These are phyloP conservation scores for Lindbergichthys nudifrons DNA, from an alignment of 2,797 vertebrate species.

Conservation along the genomic window DNA sequence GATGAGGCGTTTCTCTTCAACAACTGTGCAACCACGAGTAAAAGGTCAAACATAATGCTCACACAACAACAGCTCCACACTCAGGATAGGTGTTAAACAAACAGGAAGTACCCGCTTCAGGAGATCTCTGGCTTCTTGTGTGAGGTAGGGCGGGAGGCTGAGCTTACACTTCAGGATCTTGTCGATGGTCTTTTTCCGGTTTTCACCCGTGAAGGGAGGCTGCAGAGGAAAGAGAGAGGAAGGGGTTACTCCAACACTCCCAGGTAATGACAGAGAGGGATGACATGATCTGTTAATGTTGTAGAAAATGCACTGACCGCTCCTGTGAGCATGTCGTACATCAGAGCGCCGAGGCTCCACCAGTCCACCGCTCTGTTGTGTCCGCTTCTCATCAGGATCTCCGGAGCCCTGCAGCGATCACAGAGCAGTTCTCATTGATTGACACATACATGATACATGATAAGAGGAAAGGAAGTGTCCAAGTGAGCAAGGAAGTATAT, in stretches of 20 bases:
- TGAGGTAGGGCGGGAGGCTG: constrained; percentile 99
- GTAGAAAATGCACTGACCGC: constrained; percentile 89
- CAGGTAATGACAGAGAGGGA: not conserved
- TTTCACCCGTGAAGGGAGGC: constrained; percentile 98
- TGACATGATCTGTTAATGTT: not conserved
- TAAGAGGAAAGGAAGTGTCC: rapidly evolving
- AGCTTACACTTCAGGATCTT: constrained; percentile 99
- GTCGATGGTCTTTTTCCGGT: constrained; percentile 98
- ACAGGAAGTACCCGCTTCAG: constrained; percentile 90
- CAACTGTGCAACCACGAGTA: constrained; percentile 82
- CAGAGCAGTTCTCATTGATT: not conserved
- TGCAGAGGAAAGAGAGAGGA: constrained; percentile 47
- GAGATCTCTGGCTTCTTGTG: constrained; percentile 98
- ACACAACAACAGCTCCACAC: not conserved
- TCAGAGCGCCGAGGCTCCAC: constrained; percentile 99
- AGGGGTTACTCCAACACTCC: not conserved
- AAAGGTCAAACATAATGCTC: constrained; percentile 8
- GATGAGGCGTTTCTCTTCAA: constrained; percentile 98
- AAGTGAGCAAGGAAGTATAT: not conserved
- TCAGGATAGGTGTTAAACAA: not conserved
- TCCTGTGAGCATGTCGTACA: constrained; percentile 99
- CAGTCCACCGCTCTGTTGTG: constrained; percentile 99
- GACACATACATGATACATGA: no score
- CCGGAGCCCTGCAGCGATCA: constrained; percentile 90
- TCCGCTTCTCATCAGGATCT: constrained; percentile 98